Evolutionary conservation across 1,140 invertebrate species (phyloP).

Genomic region (Polypedilum vanderplanki): DNA sequence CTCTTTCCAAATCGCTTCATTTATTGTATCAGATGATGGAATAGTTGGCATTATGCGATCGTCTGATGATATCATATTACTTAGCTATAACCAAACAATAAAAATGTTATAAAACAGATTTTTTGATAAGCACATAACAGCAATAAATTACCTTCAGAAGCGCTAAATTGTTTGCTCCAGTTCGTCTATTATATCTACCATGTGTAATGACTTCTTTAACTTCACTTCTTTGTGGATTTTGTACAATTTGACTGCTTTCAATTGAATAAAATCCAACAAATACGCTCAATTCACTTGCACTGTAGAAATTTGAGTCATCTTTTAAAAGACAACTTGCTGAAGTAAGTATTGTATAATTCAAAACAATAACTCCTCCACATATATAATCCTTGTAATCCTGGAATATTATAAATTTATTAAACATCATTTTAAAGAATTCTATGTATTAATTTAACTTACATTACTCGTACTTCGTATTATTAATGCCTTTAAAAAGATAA

Average conservation of each 20-base stretch:
- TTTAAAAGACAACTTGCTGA: not conserved
- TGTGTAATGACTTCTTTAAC: not conserved
- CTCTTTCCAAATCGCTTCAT: too few relatives aligned
- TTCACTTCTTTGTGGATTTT: not conserved
- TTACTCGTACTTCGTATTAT: not conserved
- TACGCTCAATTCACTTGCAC: not conserved
- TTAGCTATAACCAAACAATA: not conserved
- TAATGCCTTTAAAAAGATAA: not conserved
- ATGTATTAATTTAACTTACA: not conserved
- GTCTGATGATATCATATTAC: too few relatives aligned
- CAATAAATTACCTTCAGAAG: not conserved
- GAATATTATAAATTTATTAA: not conserved
- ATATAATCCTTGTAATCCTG: not conserved
- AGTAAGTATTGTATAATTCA: not conserved
- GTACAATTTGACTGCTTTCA: not conserved
- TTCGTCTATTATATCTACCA: not conserved
- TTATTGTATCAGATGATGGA: not conserved
- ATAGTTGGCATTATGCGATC: not conserved
- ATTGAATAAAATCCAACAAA: not conserved
- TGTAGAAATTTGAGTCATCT: not conserved
- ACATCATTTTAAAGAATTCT: not conserved
- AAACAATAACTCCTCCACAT: not conserved
- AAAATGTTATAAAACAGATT: not conserved
- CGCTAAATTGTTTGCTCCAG: not conserved
- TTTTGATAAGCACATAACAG: not conserved